Conservation (phyloP, 2,888 invertebrate genomes). For the Macrostomum cliftonense region DNA sequence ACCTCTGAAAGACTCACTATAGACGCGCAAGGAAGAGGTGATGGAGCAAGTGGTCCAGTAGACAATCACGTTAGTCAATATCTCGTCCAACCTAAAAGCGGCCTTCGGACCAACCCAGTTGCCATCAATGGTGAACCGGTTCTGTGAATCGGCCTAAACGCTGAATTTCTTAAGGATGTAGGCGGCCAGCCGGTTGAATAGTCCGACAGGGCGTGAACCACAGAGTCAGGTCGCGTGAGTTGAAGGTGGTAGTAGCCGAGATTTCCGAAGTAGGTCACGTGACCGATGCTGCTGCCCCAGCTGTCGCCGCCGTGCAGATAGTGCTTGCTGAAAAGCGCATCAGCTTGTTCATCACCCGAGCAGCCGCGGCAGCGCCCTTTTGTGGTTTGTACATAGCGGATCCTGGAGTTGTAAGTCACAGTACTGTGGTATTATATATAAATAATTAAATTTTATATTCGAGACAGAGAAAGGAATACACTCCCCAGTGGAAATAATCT, state of each 20-base stretch:
- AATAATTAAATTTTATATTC: too few relatives aligned
- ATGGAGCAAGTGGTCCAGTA: constrained; percentile 60
- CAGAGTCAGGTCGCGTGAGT: constrained; percentile 67
- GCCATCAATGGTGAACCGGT: constrained; percentile 18
- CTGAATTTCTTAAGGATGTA: constrained; percentile 76
- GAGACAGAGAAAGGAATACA: too few relatives aligned
- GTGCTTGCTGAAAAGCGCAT: too few relatives aligned
- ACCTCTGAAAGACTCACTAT: constrained; percentile 43
- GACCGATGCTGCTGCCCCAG: too few relatives aligned
- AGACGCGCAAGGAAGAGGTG: constrained; percentile 54
- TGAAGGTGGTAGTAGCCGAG: constrained; percentile 51
- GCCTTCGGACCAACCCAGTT: constrained; percentile 42
- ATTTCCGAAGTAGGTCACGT: constrained; percentile 15
- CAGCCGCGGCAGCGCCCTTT: too few relatives aligned
- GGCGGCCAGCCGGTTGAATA: constrained; percentile 68
- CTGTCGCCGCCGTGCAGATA: too few relatives aligned
- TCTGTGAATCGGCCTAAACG: constrained; percentile 46
- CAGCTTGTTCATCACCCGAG: too few relatives aligned
- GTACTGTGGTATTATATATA: too few relatives aligned
- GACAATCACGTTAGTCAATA: constrained; percentile 58
- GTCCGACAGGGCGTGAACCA: constrained; percentile 51
- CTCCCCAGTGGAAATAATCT: too few relatives aligned
- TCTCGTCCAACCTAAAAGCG: constrained; percentile 50
- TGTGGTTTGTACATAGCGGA: too few relatives aligned
- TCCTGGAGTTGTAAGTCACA: too few relatives aligned